Base-by-base conservation (phyloP, 1,140 invertebrate genomes). In the Lutraria rhynchaena region DNA sequence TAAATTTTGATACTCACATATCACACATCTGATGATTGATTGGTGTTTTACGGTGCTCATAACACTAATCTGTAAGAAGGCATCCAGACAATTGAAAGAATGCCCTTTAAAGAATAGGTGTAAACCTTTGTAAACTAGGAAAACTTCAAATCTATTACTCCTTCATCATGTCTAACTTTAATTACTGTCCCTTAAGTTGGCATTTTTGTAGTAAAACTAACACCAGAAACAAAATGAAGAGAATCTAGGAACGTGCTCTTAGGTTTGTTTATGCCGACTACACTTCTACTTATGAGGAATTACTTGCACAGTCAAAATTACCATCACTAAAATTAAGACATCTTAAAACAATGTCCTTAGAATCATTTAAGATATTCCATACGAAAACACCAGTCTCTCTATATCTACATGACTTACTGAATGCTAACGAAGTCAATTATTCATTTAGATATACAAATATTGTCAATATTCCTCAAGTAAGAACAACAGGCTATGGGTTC, bases 391-490 rank as follows among this genome's bases (percentile, higher is more conserved):
- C 61, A 33, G 31, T 41, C n/a, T 65, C n/a, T n/a, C n/a, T n/a
- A n/a, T n/a, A 65, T 41, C n/a, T 65, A 35, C 61, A 65, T 65
- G 29, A 65, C 24, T 65, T 65, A 27, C n/a, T n/a, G n/a, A n/a
- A n/a, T n/a, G n/a, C n/a, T n/a, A n/a, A n/a, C 1, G n/a, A 65
- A 17, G 35, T n/a, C 17, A 13, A 22, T 35, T 65, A 65, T 65
- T 65, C 61, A 33, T 65, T 65, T 41, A 65, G 61, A 22, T 65
- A 65, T 41, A 27, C 24, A 24, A 65, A 65, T 41, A 65, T 17
- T 33, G 35, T 31, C 13, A 31, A 35, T 33, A 33, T 65, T 33
- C 29, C 61, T 19, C 31, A 65, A 31, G 61, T 65, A 33, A 65
- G 61, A 41, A 65, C 61, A 9, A 35, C 61, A 35, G 35, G 24